These are phyloP conservation scores for Rhinopithecus roxellana DNA, from an alignment of 2,113 vertebrate species.

Conservation along the genomic window DNA sequence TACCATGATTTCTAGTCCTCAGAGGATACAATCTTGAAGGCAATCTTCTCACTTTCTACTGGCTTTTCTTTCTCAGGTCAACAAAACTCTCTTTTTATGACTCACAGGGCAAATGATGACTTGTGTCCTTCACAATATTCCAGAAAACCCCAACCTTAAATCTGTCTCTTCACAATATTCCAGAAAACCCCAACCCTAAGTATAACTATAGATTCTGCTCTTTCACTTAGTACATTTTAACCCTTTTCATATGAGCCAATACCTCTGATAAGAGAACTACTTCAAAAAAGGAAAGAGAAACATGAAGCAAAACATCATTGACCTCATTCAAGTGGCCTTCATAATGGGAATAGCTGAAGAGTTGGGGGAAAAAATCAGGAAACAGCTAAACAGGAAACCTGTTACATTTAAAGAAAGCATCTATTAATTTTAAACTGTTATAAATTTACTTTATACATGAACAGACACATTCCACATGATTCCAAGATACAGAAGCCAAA, in stretches of 20 bases:
- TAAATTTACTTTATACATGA: neutral
- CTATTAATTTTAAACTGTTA: neutral
- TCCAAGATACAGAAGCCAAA: neutral
- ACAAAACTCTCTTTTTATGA: conserved; percentile 28
- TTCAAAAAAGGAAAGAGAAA: neutral
- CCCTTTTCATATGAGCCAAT: neutral
- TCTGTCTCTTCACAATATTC: neutral
- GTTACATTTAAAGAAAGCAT: neutral
- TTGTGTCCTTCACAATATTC: neutral
- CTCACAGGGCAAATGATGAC: neutral
- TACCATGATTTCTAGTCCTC: neutral
- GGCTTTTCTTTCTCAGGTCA: neutral
- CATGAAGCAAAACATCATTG: neutral
- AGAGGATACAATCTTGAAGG: neutral
- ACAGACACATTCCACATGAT: neutral
- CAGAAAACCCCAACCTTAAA: conserved; percentile 11
- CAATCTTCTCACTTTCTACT: neutral
- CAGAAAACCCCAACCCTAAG: neutral
- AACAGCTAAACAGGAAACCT: neutral
- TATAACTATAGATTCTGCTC: neutral
- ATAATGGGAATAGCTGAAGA: neutral
- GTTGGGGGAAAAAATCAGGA: neutral
- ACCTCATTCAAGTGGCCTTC: neutral
- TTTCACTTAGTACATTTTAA: neutral
- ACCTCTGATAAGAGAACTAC: neutral